Evolutionary conservation across 2,888 invertebrate genomes (phyloP).

Genomic region (Trissoscelio sp.): DNA sequence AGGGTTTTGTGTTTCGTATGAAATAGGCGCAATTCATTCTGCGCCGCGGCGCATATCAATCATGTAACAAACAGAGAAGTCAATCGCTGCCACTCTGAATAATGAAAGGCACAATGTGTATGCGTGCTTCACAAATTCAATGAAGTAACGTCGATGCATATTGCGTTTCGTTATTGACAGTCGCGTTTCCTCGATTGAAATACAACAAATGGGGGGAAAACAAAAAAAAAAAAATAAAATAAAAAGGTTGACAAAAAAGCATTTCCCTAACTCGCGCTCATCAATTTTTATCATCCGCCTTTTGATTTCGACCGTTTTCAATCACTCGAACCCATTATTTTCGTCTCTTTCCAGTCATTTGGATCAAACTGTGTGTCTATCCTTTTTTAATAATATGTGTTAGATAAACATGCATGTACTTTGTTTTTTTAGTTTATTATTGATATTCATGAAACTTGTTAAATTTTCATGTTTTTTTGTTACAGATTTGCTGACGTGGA

Average conservation of each 20-base stretch:
- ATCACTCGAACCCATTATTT: slow-evolving; percentile 11
- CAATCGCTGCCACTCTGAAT: slow-evolving; percentile 69
- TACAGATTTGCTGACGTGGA: too few relatives aligned
- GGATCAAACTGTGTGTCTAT: not conserved
- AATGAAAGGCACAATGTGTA: slow-evolving; percentile 66
- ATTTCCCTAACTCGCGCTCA: slow-evolving; percentile 30
- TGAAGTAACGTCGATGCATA: slow-evolving; percentile 66
- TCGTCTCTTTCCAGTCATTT: not conserved
- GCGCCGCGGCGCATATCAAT: slow-evolving; percentile 67
- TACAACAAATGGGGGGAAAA: slow-evolving; percentile 32
- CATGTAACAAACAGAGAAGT: slow-evolving; percentile 67
- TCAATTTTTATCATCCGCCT: slow-evolving; percentile 41
- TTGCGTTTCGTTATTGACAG: slow-evolving; percentile 68
- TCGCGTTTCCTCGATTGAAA: slow-evolving; percentile 63
- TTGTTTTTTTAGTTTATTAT: too few relatives aligned
- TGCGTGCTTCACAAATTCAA: slow-evolving; percentile 68
- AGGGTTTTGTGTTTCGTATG: slow-evolving; percentile 68
- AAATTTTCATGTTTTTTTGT: not conserved
- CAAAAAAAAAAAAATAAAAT: not conserved
- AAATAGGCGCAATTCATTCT: slow-evolving; percentile 67
- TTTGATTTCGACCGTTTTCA: slow-evolving; percentile 8
- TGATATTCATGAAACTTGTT: too few relatives aligned
- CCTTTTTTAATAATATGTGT: not conserved
- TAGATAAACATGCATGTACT: slow-evolving; percentile 4
- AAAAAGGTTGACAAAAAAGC: slow-evolving; percentile 4